Conservation (phyloP, 2,797 vertebrate species). For the Setipinna tenuifilis region DNA sequence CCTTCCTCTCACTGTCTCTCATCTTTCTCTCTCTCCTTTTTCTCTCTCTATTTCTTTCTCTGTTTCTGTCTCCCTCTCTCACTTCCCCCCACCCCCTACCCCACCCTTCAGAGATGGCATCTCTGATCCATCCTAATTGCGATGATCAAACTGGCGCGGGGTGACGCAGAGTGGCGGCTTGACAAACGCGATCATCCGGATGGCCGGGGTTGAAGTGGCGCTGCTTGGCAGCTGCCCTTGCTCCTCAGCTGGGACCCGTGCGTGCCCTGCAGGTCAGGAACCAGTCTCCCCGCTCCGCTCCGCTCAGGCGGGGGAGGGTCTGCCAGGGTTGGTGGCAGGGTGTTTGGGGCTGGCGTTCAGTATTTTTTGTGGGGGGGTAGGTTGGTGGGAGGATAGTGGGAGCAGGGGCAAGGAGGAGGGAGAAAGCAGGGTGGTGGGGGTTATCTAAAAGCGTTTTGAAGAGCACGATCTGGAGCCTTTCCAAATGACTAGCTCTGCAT, state of each 20-base stretch:
- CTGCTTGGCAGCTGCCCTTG: slow-evolving; percentile 79
- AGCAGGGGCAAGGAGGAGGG: slow-evolving; percentile 43
- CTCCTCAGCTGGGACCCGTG: slow-evolving; percentile 77
- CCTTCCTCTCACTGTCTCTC: slow-evolving; percentile 54
- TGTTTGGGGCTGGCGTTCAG: slow-evolving; percentile 26
- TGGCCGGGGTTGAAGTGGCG: slow-evolving; percentile 73
- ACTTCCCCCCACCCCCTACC: not conserved
- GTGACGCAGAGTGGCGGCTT: slow-evolving; percentile 80
- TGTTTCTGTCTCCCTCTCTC: slow-evolving; percentile 47
- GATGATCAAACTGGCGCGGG: slow-evolving; percentile 69
- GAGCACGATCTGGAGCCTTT: slow-evolving; percentile 76
- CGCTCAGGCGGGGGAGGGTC: slow-evolving; percentile 38
- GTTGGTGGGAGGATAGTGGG: slow-evolving; percentile 17
- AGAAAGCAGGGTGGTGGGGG: slow-evolving; percentile 47
- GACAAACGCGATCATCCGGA: slow-evolving; percentile 82
- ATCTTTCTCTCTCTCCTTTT: slow-evolving; percentile 42
- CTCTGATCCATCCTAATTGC: slow-evolving; percentile 73
- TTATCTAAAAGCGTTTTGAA: slow-evolving; percentile 74
- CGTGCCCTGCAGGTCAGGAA: slow-evolving; percentile 68
- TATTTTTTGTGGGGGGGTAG: slow-evolving; percentile 24
- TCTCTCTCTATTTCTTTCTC: slow-evolving; percentile 16
- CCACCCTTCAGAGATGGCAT: slow-evolving; percentile 48
- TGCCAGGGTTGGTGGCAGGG: slow-evolving; percentile 62
- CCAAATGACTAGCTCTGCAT: slow-evolving; percentile 74
- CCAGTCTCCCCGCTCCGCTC: slow-evolving; percentile 50